Evolutionary conservation across 2,888 invertebrate species (phyloP).

Genomic region (Tenthredo distinguenda): DNA sequence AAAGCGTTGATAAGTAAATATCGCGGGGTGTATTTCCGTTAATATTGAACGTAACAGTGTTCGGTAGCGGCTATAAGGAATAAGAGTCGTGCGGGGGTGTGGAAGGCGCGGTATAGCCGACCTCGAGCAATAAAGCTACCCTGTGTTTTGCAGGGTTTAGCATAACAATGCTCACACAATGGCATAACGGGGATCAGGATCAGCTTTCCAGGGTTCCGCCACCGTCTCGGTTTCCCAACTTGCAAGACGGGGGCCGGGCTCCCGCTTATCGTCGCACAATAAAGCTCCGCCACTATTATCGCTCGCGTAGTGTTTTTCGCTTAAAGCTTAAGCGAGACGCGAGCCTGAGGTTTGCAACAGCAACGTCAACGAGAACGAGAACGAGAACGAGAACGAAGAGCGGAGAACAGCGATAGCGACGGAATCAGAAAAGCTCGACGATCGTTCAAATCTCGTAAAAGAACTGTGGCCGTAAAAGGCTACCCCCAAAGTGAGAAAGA

Average conservation of each 20-base stretch:
- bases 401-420: not conserved
- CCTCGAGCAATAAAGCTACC: constrained; percentile 45
- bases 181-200: constrained; percentile 57
- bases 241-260: not conserved
- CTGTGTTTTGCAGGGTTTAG: constrained; percentile 57
- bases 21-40: not conserved
- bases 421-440: not conserved
- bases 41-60: not conserved
- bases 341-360: not conserved
- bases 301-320: constrained; percentile 43
- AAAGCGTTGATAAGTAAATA: not conserved
- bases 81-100: not conserved
- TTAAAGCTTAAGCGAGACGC: not conserved
- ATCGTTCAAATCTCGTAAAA: constrained; percentile 41
- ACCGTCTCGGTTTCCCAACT: constrained; percentile 37
- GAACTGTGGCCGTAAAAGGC: constrained; percentile 37
- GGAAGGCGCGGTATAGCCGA: not conserved
- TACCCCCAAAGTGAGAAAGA: constrained; percentile 25
- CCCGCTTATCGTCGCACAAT: constrained; percentile 47
- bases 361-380: not conserved
- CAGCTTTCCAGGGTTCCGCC: constrained; percentile 56
- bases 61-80: not conserved
- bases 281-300: constrained; percentile 43
- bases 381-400: not conserved
- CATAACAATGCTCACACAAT: constrained; percentile 61